Base-by-base conservation (phyloP, 2,797 vertebrate genomes). In the Percopsis omiscomaycus region DNA sequence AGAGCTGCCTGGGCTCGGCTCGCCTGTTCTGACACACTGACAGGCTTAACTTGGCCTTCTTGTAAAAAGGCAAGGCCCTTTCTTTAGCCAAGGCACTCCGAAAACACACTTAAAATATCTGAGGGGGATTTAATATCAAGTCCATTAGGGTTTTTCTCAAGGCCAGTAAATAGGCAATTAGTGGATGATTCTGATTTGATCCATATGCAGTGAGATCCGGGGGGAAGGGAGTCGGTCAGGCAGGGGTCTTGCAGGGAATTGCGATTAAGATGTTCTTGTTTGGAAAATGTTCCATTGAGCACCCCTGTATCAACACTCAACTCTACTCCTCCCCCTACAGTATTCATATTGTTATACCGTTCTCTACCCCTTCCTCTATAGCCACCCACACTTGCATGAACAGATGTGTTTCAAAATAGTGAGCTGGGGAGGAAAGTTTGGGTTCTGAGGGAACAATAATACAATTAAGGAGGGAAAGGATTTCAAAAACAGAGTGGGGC, bases 111-210 rank as follows among this genome's bases (percentile, higher is more conserved):
- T 96, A 95, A 95, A 98, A 96, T 92, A 94, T 93, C 94, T 92
- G 83, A 92, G 79, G 78, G 84, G 88, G 94, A 94, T 96, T 98
- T 98, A 96, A 97, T 97, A 96, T 96, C 94, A 95, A 95, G 93
- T 96, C 95, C 95, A 98, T 98, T 97, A 97, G 88, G 89, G 93
- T 83, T 91, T 93, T 91, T 94, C 93, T 94, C 88, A 88, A 92
- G 93, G 92, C 95, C 94, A 94, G 94, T 98, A 97, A 98, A 99
- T 94, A 96, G 94, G 96, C 96, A 98, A 96, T 97, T 98, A 98
- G 93, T 89, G 94, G 93, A 95, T 94, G 84, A 92, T 95, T 95
- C 92, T 98, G 95, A 99, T 98, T 95, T 88, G 93, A 97, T 94
- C 95, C 97, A 98, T 95, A 98, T 99, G 96, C 93, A 90, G 88